Conservation (phyloP, 2,113 vertebrate genomes). For the Leiothrix lutea region DNA sequence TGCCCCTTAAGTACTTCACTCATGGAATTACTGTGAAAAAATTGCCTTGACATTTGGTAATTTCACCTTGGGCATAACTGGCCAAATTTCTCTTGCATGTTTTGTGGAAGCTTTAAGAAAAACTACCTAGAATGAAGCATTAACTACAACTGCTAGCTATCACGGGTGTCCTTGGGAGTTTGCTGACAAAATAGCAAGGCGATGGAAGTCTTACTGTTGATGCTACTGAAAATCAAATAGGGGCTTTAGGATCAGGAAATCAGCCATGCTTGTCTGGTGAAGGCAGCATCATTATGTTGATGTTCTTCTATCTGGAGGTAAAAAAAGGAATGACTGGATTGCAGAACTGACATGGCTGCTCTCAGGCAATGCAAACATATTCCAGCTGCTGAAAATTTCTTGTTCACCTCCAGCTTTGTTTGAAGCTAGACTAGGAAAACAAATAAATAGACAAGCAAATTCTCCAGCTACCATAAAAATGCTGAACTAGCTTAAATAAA, state of each 20-base stretch:
- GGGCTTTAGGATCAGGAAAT: not conserved
- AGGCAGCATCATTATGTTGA: fast-evolving
- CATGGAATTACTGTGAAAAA: not conserved
- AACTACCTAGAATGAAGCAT: not conserved
- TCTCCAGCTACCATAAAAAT: not conserved
- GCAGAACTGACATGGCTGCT: not conserved
- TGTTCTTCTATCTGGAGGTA: not conserved
- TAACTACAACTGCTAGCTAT: not conserved
- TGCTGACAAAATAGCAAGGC: not conserved
- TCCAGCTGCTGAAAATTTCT: not conserved
- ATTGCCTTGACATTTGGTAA: not conserved
- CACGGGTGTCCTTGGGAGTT: not conserved
- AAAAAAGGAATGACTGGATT: not conserved
- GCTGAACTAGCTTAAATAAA: not conserved
- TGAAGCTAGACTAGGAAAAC: not conserved
- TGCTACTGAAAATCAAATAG: not conserved
- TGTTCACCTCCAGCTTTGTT: not conserved
- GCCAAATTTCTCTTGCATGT: not conserved
- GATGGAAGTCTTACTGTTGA: not conserved
- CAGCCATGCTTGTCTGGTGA: not conserved
- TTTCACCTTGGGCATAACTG: not conserved
- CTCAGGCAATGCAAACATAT: not conserved
- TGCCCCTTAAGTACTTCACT: not conserved
- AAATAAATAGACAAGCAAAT: not conserved
- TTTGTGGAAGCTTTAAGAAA: not conserved